Base-by-base conservation (phyloP, 2,113 vertebrate species). In the Herpailurus yagouaroundi region DNA sequence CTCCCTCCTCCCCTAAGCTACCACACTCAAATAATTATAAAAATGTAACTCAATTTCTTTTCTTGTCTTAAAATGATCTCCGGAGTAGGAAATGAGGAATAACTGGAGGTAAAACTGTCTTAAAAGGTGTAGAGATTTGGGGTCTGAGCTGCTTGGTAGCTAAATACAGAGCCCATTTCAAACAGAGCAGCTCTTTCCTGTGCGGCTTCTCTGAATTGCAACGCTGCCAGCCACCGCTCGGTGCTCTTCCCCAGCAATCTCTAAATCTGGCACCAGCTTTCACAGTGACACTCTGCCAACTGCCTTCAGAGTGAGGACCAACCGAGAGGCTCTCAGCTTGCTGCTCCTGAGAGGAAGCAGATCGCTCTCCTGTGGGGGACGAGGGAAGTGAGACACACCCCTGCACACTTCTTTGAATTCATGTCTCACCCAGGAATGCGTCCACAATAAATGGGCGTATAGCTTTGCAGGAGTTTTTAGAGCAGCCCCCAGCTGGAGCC, bases 221-320 rank as follows among this genome's bases (percentile, higher is more conserved):
- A 3, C 11, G 15, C 92, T 36, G 94, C 97, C 97, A 95, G 87
- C 33, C 41, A 48, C 5, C 19, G 66, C 88, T 69, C 8, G 0
- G 13, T 64, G 63, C 36, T 66, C 63, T 73, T 97, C 95, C 82
- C 73, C 71, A 71, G 68, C 93, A 91, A 64, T 77, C 95, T 93
- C 97, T 83, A 91, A 89, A 96, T 86, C 89, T 97, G 97, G 92
- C 97, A 68, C 29, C 1, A 6, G 25, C 77, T 76, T 52, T 68
- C 87, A 82, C 64, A 31, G 69, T 21, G 88, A 80, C 50, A 18
- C 91, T 86, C 93, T 96, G 95, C 95, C 97, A 89, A 81, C 97
- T 95, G 91, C 93, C 88, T 97, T 89, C 48, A 5, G 91, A 93
- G 89, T 0, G 1, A 89, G 68, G 48, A 74, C 95, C 91, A 83